Conservation (phyloP, 2,797 vertebrate genomes). For the Clarias fuscus region DNA sequence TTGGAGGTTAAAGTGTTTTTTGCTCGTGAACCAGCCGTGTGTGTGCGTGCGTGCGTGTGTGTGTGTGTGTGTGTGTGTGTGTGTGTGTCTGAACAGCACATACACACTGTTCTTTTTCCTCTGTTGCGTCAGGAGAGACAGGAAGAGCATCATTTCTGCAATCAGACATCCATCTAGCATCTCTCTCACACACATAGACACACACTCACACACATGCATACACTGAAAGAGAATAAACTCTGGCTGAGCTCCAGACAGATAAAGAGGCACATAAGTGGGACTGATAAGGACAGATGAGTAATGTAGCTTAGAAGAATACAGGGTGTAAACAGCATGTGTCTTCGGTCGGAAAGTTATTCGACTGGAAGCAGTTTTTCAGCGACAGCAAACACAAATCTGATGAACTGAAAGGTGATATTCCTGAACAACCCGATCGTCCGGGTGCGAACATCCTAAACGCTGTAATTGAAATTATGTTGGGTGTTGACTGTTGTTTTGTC, state of each 20-base stretch:
- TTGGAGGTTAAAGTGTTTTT: constrained; percentile 5
- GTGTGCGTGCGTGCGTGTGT: background rate
- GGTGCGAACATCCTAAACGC: no score
- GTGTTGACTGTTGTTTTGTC: background rate
- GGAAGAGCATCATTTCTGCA: constrained; percentile 14
- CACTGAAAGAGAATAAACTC: background rate
- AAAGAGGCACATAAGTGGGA: background rate
- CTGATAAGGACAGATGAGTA: background rate
- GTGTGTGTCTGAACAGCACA: background rate
- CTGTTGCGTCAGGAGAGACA: background rate
- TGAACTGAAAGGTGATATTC: background rate
- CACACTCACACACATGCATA: background rate
- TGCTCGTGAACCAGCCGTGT: background rate
- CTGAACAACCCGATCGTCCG: background rate
- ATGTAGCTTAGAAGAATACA: constrained; percentile 1
- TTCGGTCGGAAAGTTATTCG: background rate
- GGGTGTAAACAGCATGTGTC: background rate
- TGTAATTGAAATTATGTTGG: background rate
- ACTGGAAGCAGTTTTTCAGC: background rate
- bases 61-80: background rate
- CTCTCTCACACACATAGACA: background rate
- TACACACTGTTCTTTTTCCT: background rate
- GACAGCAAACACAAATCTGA: background rate
- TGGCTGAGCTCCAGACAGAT: background rate
- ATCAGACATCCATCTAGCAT: constrained; percentile 1